Evolutionary conservation across 1,140 invertebrate species (phyloP).

Genomic region (Drosophila leontia): DNA sequence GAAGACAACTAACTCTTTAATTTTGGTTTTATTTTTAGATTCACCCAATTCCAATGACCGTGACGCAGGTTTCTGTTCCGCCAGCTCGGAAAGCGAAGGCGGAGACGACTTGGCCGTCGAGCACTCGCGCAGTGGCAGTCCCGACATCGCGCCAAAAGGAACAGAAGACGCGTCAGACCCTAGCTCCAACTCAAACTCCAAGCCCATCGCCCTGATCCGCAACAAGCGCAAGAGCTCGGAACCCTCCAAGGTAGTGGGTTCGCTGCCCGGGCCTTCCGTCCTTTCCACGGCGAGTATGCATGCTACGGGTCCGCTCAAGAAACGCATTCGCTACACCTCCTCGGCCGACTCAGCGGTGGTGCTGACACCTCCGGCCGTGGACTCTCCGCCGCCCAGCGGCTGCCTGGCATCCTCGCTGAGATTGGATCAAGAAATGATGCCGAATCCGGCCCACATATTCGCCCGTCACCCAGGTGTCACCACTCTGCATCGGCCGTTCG

Average conservation of each 20-base stretch:
- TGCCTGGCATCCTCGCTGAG: slow-evolving; percentile 55
- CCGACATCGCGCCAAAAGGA: slow-evolving; percentile 88
- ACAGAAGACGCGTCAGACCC: slow-evolving; percentile 87
- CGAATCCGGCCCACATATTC: slow-evolving; percentile 82
- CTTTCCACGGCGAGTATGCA: slow-evolving; percentile 7
- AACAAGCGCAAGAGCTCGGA: slow-evolving; percentile 91
- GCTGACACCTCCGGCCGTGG: slow-evolving; percentile 60
- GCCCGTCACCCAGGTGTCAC: slow-evolving; percentile 85
- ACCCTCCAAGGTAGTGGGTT: slow-evolving; percentile 85
- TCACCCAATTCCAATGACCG: slow-evolving; percentile 86
- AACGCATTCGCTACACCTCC: slow-evolving; percentile 86
- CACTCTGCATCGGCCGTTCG: slow-evolving; percentile 70
- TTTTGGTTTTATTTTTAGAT: slow-evolving; percentile 69
- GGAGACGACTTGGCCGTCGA: slow-evolving; percentile 86
- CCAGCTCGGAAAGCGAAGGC: slow-evolving; percentile 84
- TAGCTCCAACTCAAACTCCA: slow-evolving; percentile 65
- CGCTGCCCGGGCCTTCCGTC: slow-evolving; percentile 4
- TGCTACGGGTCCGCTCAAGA: slow-evolving; percentile 87
- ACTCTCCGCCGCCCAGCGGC: slow-evolving; percentile 74
- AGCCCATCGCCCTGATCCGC: slow-evolving; percentile 87
- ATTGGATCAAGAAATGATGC: slow-evolving; percentile 83
- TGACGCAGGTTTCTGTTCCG: slow-evolving; percentile 90
- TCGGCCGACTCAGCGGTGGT: slow-evolving; percentile 68
- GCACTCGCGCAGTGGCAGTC: slow-evolving; percentile 58
- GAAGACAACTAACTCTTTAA: slow-evolving; percentile 44